Percentiles rank a stretch among this genome's conserved stretches.
Conservation (phyloP, 2,797 vertebrate genomes). For the Monodelphis domestica region DNA sequence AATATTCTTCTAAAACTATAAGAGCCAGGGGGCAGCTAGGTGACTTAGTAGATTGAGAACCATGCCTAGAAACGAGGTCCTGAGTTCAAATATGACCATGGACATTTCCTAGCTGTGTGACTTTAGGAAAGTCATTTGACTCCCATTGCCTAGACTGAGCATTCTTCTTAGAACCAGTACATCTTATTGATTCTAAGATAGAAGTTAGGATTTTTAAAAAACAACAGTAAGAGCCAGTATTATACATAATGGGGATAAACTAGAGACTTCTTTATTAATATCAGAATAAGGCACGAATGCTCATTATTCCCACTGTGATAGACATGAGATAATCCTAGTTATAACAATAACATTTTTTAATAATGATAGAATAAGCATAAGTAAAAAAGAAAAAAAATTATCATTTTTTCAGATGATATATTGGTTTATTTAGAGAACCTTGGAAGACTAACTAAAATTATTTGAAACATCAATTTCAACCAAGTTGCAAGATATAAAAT, state of each 20-base stretch:
- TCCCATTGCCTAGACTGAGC: too few species aligned
- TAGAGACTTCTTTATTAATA: background rate
- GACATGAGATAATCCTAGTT: background rate
- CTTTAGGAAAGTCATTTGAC: too few species aligned
- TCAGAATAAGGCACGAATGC: background rate
- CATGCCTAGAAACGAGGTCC: too few species aligned
- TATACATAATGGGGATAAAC: background rate
- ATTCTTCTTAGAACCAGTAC: too few species aligned
- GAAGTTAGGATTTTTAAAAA: too few species aligned
- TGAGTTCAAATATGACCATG: too few species aligned
- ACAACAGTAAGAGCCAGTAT: background rate
- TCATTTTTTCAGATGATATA: background rate
- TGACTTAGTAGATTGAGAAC: too few species aligned
- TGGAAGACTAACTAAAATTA: background rate
- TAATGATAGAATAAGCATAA: background rate
- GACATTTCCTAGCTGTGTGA: too few species aligned
- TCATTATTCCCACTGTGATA: background rate
- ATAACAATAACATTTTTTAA: background rate
- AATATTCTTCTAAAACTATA: background rate
- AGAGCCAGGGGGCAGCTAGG: too few species aligned
- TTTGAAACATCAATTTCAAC: background rate
- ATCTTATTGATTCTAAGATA: too few species aligned
- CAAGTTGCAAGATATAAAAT: background rate
- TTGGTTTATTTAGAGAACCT: background rate
- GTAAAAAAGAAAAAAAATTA: background rate